Conservation (phyloP, 2,888 invertebrate species). For the Oeneis ivallda region DNA sequence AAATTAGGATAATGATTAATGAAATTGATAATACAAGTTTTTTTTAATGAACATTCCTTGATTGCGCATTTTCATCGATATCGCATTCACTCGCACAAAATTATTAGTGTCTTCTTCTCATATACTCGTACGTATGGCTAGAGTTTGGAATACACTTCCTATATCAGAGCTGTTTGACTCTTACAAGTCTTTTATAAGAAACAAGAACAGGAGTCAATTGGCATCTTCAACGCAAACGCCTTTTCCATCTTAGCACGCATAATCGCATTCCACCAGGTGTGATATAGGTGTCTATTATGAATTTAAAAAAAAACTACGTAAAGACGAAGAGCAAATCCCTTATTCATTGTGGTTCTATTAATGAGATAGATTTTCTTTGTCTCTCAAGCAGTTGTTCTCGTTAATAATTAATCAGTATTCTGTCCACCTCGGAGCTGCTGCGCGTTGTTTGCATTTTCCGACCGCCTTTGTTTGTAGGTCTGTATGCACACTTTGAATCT, state of each 20-base stretch:
- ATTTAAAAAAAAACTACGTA: conserved; percentile 9
- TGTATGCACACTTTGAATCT: conserved; percentile 56
- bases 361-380: conserved; percentile 64
- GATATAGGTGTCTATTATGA: no score
- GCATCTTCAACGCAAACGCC: no score
- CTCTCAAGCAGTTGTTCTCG: conserved; percentile 55
- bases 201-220: no score
- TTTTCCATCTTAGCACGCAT: no score
- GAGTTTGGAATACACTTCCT: no score
- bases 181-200: no score
- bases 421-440: conserved; percentile 47
- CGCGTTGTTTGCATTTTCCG: conserved; percentile 61
- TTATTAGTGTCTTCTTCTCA: no score
- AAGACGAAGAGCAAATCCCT: conserved; percentile 42
- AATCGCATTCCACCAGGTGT: no score
- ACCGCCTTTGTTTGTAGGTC: conserved; percentile 61
- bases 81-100: no score
- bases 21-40: conserved; percentile 18
- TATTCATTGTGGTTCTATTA: conserved; percentile 50
- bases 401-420: conserved; percentile 74
- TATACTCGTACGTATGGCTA: no score
- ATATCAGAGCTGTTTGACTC: no score
- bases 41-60: neutral
- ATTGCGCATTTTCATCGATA: no score
- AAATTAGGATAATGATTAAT: neutral